Conservation (phyloP, 2,797 vertebrate genomes). For the Acipenser transmontanus region DNA sequence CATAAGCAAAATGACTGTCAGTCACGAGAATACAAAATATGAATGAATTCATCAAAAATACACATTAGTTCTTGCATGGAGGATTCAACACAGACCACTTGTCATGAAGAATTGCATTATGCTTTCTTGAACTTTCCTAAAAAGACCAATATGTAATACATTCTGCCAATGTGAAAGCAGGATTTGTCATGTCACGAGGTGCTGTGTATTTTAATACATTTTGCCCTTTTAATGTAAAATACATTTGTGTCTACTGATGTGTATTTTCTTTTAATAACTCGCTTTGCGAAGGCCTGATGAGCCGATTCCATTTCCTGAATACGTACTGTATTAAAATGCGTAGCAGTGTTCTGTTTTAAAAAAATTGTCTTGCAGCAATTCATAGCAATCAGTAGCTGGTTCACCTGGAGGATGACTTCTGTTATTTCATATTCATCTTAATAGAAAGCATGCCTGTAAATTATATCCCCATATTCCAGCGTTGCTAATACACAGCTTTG, state of each 20-base stretch:
- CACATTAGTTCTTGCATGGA: too few relatives aligned
- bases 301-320: background rate
- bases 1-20: too few relatives aligned
- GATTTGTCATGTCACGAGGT: too few relatives aligned
- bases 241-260: too few relatives aligned
- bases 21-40: too few relatives aligned
- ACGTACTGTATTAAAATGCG: constrained; percentile 19
- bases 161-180: too few relatives aligned
- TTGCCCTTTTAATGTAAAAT: background rate
- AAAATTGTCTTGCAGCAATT: constrained; percentile 16
- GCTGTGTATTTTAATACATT: too few relatives aligned
- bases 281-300: background rate
- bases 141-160: too few relatives aligned
- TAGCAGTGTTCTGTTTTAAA: constrained; percentile 10
- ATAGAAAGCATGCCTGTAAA: constrained; percentile 2
- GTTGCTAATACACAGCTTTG: background rate
- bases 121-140: too few relatives aligned
- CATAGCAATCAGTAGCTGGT: constrained; percentile 15
- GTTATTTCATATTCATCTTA: background rate
- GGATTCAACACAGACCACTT: too few relatives aligned
- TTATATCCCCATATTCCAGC: constrained; percentile 7
- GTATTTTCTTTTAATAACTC: background rate
- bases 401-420: constrained; percentile 11
- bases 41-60: too few relatives aligned
- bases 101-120: too few relatives aligned